Base-by-base conservation (phyloP, 2,888 invertebrate genomes). In the Pollenia labialis region DNA sequence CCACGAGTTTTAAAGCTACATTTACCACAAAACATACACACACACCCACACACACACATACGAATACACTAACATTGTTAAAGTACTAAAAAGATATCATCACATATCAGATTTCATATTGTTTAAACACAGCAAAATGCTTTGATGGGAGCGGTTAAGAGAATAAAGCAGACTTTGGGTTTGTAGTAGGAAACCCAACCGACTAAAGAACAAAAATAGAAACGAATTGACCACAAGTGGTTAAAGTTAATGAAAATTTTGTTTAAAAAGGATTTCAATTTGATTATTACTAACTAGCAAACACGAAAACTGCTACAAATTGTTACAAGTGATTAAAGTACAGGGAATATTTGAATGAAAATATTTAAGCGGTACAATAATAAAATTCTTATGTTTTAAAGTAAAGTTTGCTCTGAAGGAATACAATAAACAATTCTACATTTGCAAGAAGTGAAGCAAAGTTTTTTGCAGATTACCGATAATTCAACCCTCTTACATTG, bases 71-170 rank as follows among this genome's bases (percentile, higher is more conserved):
- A 62, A 72, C 52, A 58, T 60, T 72, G 66, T 68, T 46, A 32
- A 77, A 66, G 46, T 74, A 62, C 58, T 77, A 44, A 77, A 74
- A 50, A 79, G 58, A 84, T 84, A 76, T 72, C 71, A 60, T 18
- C 50, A 40, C 60, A 71, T 77, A 87, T 87, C 84, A 74, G 66
- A 66, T 81, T 87, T 80, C 84, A 69, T 44, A 71, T 58, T 58
- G 58, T 66, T 23, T 4, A 66, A 8, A 48, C 54, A 56, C 40
- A 12, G 23, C 48, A 42, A 44, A 14, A 44, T 50, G 56, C 40
- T 32, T 7, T 42, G 9, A 10, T 18, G 40, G 2, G 2, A 42
- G 9, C 6, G 8, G 42, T n/a, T n/a, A 60, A 14, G 18, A 16
- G 58, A 7, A 3, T 32, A 8, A 40, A 12, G 3, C 1, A 6